Conservation (phyloP, 2,888 invertebrate species). For the Meta bourneti region DNA sequence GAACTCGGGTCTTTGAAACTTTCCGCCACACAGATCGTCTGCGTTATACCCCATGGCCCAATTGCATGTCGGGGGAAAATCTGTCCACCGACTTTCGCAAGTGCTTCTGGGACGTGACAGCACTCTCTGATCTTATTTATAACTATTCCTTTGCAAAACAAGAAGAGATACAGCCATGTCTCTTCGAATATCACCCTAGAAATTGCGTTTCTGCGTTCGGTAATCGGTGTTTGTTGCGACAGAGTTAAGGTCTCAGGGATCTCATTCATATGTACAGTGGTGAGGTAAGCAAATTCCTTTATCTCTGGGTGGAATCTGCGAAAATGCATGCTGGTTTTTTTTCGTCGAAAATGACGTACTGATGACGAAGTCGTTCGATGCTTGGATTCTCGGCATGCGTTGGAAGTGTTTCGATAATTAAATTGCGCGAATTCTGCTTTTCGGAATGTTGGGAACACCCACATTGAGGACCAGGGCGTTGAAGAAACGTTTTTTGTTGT, state of each 20-base stretch:
- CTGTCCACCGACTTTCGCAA: neutral
- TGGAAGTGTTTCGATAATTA: neutral
- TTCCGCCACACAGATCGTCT: too few relatives aligned
- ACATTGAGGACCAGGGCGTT: too few relatives aligned
- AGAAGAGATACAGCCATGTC: neutral
- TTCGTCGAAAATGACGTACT: neutral
- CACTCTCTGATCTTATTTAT: constrained; percentile 39
- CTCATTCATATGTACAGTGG: neutral
- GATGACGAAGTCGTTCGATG: neutral
- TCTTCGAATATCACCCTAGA: neutral
- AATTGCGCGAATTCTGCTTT: neutral
- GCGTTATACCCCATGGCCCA: too few relatives aligned
- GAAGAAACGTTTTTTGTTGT: neutral
- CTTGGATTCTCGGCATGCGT: neutral
- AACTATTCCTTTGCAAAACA: constrained; percentile 7
- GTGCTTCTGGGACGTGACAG: constrained; percentile 8
- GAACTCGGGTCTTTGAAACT: too few relatives aligned
- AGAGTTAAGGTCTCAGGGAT: neutral
- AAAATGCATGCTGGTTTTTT: neutral
- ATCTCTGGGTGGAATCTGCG: neutral
- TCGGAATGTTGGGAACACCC: too few relatives aligned
- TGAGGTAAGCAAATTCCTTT: constrained; percentile 7
- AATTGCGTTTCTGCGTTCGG: neutral
- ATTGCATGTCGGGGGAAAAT: too few relatives aligned
- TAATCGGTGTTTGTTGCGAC: neutral